Percentiles rank a stretch among this genome's conserved stretches.
These are phyloP conservation scores for Protobothrops flavoviridis DNA, from an alignment of 2,113 vertebrate species.

Conservation along the genomic window DNA sequence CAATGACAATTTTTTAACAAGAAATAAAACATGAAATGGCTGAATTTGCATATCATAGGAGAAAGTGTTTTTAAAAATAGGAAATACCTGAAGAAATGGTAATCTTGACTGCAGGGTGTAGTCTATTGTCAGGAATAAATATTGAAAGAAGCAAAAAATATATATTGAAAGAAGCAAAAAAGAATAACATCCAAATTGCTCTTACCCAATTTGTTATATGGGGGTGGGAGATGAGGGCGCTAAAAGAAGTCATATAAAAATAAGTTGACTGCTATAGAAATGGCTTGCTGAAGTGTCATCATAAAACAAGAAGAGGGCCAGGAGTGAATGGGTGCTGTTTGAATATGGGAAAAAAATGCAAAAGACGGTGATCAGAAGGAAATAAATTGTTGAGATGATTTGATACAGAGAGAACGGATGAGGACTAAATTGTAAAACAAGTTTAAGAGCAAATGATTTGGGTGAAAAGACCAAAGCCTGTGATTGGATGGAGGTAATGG, in stretches of 20 bases:
- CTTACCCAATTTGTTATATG: background rate
- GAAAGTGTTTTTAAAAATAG: background rate
- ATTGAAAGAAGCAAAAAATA: background rate
- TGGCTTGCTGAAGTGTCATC: background rate
- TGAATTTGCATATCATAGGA: background rate
- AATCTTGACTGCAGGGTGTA: background rate
- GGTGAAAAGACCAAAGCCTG: background rate
- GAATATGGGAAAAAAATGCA: background rate
- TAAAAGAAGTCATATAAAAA: background rate
- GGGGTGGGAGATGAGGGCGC: background rate
- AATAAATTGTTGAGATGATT: background rate
- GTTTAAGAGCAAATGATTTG: background rate
- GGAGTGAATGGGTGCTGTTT: background rate
- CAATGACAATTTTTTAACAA: background rate
- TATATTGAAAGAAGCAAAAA: background rate
- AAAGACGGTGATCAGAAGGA: background rate
- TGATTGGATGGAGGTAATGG: background rate
- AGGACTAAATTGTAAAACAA: background rate
- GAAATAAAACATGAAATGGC: background rate
- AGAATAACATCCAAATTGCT: background rate
- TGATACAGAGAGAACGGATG: background rate
- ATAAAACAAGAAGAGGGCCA: background rate
- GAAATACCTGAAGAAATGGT: background rate
- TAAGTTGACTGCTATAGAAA: background rate
- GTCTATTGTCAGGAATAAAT: background rate